A percentile compares a stretch with the other conserved stretches of the same genome.
phyloP scores from a whole-genome alignment of 35 echinoderm and acorn worm genomes.

The Ptychodera flava region DNA sequence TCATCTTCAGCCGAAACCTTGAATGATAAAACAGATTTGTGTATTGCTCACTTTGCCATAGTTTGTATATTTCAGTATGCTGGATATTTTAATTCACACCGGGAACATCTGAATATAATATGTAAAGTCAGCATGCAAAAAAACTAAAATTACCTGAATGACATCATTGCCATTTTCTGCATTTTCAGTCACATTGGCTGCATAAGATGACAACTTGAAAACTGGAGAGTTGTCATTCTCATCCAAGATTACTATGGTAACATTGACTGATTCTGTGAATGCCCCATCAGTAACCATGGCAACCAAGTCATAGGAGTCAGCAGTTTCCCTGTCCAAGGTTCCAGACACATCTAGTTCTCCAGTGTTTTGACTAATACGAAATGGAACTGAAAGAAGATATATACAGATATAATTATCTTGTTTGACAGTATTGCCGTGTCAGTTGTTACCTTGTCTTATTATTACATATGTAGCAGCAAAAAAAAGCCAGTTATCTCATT shows the following conservation, averaged over 20 bases:
- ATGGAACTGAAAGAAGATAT: background rate
- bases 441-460: no score
- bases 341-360: background rate
- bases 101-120: no score
- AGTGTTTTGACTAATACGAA: background rate
- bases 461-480: no score
- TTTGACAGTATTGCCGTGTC: no score
- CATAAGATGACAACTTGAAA: background rate
- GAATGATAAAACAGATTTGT: no score
- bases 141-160: background rate
- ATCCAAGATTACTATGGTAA: background rate
- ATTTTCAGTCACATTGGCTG: background rate
- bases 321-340: background rate
- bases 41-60: no score
- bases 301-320: background rate
- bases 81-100: no score
- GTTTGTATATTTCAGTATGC: no score
- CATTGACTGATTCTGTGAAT: background rate
- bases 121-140: no score
- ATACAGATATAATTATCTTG: no score
- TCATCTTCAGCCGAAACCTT: background rate
- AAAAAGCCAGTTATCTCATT: no score
- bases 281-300: background rate
- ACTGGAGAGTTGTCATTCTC: background rate
- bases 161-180: background rate